These are phyloP conservation scores for Opisthograptis luteolata DNA, from an alignment of 2,888 invertebrate genomes.

Conservation along the genomic window DNA sequence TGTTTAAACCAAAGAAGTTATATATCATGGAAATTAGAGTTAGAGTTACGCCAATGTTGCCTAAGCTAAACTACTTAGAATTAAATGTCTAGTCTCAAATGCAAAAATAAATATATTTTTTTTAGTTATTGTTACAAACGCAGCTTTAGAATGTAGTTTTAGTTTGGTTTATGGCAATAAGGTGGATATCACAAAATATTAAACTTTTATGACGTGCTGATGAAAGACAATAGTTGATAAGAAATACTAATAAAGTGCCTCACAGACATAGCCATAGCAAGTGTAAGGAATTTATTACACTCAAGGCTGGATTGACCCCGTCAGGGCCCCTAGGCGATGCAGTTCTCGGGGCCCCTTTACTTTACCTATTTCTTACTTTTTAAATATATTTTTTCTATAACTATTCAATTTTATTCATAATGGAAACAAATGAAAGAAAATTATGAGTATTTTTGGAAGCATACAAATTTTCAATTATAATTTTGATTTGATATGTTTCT, in stretches of 20 bases:
- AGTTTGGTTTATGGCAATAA: constrained; percentile 9
- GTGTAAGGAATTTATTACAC: constrained; percentile 1
- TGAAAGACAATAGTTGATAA: constrained; percentile 29
- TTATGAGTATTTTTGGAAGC: too few relatives aligned
- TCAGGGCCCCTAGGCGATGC: too few relatives aligned
- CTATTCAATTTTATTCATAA: too few relatives aligned
- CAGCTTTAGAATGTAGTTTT: constrained; percentile 14
- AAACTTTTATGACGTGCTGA: not conserved
- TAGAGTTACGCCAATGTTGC: constrained; percentile 13
- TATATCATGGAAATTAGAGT: constrained; percentile 1
- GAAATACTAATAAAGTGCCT: constrained; percentile 23
- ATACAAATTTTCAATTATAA: too few relatives aligned
- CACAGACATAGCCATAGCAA: constrained; percentile 12
- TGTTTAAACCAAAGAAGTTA: constrained; percentile 35
- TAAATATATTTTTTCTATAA: too few relatives aligned
- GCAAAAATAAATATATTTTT: too few relatives aligned
- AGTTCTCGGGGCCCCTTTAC: too few relatives aligned
- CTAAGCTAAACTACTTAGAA: constrained; percentile 21
- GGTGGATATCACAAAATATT: constrained; percentile 17
- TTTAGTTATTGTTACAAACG: constrained; percentile 7
- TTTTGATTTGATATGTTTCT: too few relatives aligned
- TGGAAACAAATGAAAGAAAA: too few relatives aligned
- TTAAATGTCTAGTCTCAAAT: constrained; percentile 11
- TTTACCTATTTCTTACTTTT: too few relatives aligned
- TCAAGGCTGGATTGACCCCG: too few relatives aligned